Evolutionary conservation across 2,888 invertebrate genomes (phyloP), one percentile per base, ranked within the genome.

Genomic region (Asteroscopus sphinx): DNA sequence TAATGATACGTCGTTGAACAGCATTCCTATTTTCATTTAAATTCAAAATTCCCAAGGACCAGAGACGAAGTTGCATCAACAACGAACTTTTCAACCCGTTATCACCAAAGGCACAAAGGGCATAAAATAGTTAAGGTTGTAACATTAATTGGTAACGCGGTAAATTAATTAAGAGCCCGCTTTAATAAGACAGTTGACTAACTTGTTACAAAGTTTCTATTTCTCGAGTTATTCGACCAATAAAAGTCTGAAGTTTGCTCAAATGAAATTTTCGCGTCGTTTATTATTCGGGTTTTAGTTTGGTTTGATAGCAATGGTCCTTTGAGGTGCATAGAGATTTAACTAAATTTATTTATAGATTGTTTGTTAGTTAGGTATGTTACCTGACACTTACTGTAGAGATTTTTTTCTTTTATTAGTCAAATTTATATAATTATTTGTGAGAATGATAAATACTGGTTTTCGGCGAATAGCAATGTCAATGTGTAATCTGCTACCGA

Each of bases 151-250:
- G 67, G 67, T 71, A 77, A 77, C 62, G 66, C 52, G 63, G 62
- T 69, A 80, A 77, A 79, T 77, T 82, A 80, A 83, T 81, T 80
- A 81, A 80, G 74, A 68, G 45, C 68, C 59, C 51, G 41, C 62
- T 57, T 67, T 60, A 74, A 68, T 57, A 65, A 67, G 73, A 72
- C 76, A 68, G 61, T 67, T 49, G 41, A 53, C 54, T 62, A 69
- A 76, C 60, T 76, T 61, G 68, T 60, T 40, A 21, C 54, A 63
- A 65, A 77, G 60, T 74, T 75, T 66, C 54, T 61, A 57, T 77
- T 71, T 64, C 62, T 54, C 48, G 54, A 77, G 58, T 66, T 77
- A 69, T 77, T 74, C 56, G 41, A 56, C 58, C 60, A 66, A 77
- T 74, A 74, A 77, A 74, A 77, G 62, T 61, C 54, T 54, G 41